Conservation (phyloP, 2,797 vertebrate genomes). For the Chaetophractus vellerosus region DNA sequence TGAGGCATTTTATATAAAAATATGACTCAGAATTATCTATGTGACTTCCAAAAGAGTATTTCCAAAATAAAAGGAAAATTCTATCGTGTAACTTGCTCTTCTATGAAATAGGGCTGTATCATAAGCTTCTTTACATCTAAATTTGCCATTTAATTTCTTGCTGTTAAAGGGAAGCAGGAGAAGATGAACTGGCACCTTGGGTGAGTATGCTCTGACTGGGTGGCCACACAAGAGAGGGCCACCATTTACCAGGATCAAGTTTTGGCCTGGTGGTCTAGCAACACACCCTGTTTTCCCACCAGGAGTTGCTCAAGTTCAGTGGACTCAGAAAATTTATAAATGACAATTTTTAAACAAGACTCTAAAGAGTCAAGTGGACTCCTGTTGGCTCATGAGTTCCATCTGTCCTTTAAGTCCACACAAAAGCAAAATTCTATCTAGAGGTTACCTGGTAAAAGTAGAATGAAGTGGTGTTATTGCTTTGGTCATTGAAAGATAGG, state of each 20-base stretch:
- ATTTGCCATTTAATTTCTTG: background rate
- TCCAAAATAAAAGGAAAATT: background rate
- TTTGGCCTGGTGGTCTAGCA: background rate
- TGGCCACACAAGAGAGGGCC: background rate
- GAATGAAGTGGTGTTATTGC: background rate
- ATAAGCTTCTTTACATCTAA: background rate
- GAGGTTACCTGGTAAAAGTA: background rate
- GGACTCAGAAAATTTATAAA: background rate
- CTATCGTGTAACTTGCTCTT: background rate
- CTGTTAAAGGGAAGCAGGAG: background rate
- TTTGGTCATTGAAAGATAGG: background rate
- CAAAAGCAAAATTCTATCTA: background rate
- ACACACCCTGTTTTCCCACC: background rate
- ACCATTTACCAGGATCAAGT: too few species aligned
- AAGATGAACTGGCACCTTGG: background rate
- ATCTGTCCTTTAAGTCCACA: background rate
- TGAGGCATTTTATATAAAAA: background rate
- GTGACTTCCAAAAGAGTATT: background rate
- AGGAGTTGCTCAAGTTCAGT: background rate
- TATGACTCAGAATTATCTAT: background rate
- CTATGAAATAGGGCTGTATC: background rate
- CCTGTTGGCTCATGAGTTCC: background rate
- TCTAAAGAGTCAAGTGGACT: background rate
- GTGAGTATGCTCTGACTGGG: background rate
- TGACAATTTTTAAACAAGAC: background rate